phyloP scores from a whole-genome alignment of 2,113 vertebrate species.

The Daphoenositta chrysoptera region DNA sequence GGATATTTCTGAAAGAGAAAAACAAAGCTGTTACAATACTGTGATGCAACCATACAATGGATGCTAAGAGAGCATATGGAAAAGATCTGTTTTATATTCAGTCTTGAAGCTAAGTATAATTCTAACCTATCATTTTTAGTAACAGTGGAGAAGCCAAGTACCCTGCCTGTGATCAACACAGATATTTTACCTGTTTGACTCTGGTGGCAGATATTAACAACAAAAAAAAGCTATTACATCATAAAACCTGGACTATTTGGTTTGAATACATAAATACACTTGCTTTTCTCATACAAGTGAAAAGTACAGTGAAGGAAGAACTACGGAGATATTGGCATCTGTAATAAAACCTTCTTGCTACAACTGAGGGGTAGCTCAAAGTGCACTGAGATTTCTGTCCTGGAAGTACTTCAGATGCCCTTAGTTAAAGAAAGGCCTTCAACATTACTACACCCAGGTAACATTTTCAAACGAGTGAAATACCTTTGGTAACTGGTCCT shows the following conservation, averaged over 20 bases:
- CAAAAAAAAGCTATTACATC: neutral
- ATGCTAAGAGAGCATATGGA: neutral
- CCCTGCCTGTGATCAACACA: neutral
- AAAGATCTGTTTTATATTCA: neutral
- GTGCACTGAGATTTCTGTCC: neutral
- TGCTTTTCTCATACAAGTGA: neutral
- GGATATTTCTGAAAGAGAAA: slow-evolving; percentile 89
- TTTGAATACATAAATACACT: neutral
- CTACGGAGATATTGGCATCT: fast-evolving
- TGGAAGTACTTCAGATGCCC: neutral
- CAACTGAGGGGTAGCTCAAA: neutral
- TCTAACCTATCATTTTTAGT: neutral
- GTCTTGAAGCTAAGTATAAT: neutral
- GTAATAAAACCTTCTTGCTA: neutral
- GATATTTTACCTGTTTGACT: neutral
- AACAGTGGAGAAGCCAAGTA: neutral
- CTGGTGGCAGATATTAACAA: neutral
- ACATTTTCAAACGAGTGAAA: neutral
- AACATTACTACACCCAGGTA: neutral
- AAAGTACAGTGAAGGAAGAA: neutral
- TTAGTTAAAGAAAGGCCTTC: neutral
- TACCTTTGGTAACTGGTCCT: neutral
- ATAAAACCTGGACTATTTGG: neutral
- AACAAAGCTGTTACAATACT: neutral
- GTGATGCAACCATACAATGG: neutral